Conservation (phyloP, 2,888 invertebrate species). For the Erebia palarica region DNA sequence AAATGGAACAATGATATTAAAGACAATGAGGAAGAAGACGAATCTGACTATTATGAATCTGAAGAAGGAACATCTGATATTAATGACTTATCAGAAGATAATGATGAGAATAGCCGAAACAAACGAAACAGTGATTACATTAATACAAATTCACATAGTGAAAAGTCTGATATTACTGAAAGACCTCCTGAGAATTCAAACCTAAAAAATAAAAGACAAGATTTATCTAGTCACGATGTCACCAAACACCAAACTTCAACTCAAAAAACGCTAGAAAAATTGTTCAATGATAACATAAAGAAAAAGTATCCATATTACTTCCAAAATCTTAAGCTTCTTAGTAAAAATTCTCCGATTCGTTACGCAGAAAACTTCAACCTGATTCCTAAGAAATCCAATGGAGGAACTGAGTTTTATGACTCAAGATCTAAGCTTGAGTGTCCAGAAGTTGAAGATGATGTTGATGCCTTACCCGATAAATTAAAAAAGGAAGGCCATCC, state of each 20-base stretch:
- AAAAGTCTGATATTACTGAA: background rate
- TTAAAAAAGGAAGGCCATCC: constrained; percentile 63
- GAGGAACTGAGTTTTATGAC: constrained; percentile 88
- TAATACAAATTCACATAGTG: background rate
- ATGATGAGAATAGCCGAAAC: constrained; percentile 36
- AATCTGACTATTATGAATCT: constrained; percentile 61
- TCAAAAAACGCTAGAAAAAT: constrained; percentile 45
- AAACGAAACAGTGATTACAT: constrained; percentile 50
- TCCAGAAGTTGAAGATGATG: constrained; percentile 77
- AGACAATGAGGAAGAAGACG: constrained; percentile 55
- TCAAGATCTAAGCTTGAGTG: constrained; percentile 80
- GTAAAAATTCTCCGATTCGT: constrained; percentile 83
- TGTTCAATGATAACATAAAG: constrained; percentile 37
- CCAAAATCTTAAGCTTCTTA: constrained; percentile 59
- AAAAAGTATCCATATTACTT: constrained; percentile 87
- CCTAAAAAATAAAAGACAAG: constrained; percentile 9
- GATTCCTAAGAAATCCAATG: constrained; percentile 84
- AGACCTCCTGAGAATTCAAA: constrained; percentile 6
- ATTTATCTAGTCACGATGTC: constrained; percentile 48
- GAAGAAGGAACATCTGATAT: constrained; percentile 56
- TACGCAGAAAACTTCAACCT: constrained; percentile 85
- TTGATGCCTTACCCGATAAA: constrained; percentile 81
- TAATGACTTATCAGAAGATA: constrained; percentile 47
- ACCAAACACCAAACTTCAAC: constrained; percentile 57
- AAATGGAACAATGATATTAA: constrained; percentile 67